Conservation (phyloP, 2,113 vertebrate species). For the Jaculus jaculus region DNA sequence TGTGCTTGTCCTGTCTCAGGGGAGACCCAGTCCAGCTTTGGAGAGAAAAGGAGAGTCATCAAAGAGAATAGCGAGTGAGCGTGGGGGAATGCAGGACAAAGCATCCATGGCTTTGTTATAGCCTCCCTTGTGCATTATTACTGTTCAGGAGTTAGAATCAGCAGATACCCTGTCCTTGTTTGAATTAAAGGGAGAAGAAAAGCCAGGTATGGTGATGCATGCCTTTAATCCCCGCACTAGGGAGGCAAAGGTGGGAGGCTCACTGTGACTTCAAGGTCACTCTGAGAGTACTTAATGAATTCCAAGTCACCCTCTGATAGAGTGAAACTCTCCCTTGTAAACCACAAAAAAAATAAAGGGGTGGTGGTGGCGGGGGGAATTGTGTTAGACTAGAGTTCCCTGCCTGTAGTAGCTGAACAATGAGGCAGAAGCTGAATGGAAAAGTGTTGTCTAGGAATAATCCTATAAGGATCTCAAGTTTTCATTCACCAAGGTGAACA, state of each 20-base stretch:
- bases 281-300: no score
- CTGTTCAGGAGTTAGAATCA: neutral
- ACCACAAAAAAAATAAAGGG: no score
- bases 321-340: no score
- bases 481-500: neutral
- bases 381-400: neutral
- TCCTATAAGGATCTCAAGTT: neutral
- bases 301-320: no score
- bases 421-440: rapidly evolving
- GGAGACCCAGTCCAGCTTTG: neutral
- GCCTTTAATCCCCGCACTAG: no score
- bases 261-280: no score
- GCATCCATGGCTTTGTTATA: neutral
- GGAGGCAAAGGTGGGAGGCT: no score
- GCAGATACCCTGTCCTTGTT: no score
- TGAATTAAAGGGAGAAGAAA: neutral
- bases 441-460: neutral
- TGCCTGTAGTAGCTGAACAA: neutral
- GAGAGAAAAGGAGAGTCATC: neutral
- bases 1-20: neutral
- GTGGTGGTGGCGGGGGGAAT: no score
- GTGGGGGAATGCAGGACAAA: neutral
- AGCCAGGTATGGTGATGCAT: no score
- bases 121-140: rapidly evolving
- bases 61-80: neutral